phyloP scores from a whole-genome alignment of 2,797 vertebrate genomes.

The Molothrus aeneus region DNA sequence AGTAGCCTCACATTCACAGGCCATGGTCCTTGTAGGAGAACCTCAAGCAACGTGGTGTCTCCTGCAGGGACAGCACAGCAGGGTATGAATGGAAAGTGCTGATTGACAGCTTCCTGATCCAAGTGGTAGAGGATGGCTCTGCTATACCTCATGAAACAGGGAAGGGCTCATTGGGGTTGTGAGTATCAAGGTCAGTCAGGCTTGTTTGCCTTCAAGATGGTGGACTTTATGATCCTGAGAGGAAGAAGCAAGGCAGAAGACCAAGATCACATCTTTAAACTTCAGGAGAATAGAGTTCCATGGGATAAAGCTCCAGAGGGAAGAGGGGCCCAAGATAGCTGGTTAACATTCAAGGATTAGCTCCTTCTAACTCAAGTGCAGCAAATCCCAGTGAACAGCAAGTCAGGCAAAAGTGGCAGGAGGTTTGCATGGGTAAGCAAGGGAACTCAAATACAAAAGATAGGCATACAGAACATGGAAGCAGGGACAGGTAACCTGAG shows the following conservation, averaged over 20 bases:
- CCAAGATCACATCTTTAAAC: neutral
- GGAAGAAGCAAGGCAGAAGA: neutral
- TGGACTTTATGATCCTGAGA: neutral
- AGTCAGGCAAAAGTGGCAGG: neutral
- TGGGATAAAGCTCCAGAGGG: neutral
- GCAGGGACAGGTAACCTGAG: neutral
- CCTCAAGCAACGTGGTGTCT: neutral
- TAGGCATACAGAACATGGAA: fast-evolving
- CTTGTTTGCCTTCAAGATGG: neutral
- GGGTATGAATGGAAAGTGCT: neutral
- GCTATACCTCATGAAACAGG: neutral
- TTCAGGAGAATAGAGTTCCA: neutral
- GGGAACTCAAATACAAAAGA: neutral
- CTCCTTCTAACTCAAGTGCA: neutral
- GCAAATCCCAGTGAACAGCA: fast-evolving
- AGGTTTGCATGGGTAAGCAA: neutral
- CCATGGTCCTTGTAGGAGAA: fast-evolving
- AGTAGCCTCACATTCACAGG: neutral
- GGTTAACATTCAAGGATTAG: neutral
- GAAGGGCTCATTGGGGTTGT: neutral
- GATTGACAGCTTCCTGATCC: neutral
- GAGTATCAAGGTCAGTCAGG: neutral
- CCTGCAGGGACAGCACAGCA: fast-evolving
- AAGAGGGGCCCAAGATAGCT: neutral
- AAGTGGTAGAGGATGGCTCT: neutral